Evolutionary conservation across 2,888 invertebrate genomes (phyloP), one percentile per base, ranked within the genome.

Genomic region (Stegana nigrithorax): DNA sequence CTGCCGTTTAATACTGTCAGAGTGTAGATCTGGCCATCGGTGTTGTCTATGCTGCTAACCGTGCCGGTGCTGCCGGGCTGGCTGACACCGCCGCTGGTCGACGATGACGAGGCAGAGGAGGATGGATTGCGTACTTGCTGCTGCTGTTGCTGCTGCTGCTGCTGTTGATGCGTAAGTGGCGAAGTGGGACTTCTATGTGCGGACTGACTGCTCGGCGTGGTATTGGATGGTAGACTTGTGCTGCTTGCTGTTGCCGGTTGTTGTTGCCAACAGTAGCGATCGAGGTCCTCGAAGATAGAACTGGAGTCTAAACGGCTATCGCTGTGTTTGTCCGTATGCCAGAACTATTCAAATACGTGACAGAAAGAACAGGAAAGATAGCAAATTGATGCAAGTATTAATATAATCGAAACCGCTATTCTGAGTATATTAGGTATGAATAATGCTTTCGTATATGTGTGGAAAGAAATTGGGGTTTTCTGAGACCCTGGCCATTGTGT

Each of bases 1-100:
- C 91, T 87, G 73, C 92, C 92, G 85, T 94, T 94, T 81, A 95
- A 89, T 83, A 94, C 94, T 80, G 94, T 94, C 68, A 95, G 87
- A 62, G 94, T 94, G 84, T 94, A 94, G 81, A 94, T 94, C 72
- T 86, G 86, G 70, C 93, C 92, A 78, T 93, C 93, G n/a, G 92
- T 91, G 79, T 91, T 91, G 71, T 81, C 80, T 67, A 82, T 73
- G 68, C 74, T 81, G 67, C 75, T 81, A 10, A 72, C 77, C 26
- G 74, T 80, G 45, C 75, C 78, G 62, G 77, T 77, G 67, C 81
- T 75, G 39, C 80, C 73, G 17, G 78, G 59, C 64, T 76, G 80
- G 67, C 67, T 82, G 14, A 73, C 68, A 59, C 29, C 64, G 56
- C 64, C 63, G 50, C 56, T 68, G 12, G 39, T 23, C 8, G 59